Evolutionary conservation across 2,888 invertebrate genomes (phyloP), one percentile per base, ranked within the genome.

Genomic region (Nomada fabriciana): DNA sequence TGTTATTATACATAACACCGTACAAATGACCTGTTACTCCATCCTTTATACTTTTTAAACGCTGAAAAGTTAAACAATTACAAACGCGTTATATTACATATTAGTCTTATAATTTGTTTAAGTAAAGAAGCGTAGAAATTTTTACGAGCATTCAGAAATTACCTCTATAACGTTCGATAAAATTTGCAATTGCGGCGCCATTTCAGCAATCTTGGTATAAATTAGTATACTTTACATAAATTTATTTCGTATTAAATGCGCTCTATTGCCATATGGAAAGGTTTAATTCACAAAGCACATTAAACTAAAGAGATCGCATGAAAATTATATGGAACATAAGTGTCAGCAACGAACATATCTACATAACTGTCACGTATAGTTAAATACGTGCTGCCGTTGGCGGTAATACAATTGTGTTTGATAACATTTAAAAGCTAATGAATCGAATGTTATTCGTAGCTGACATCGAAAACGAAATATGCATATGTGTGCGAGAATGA

Each of bases 151-250:
- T 25, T 3, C 43, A 47, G 57, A 75, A 68, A 76, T 83, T 89
- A 97, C 97, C 95, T 96, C 95, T 88, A 97, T 94, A 91, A 97
- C 95, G 94, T 95, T 96, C 84, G 95, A 95, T 86, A 96, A 96
- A 94, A 97, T 96, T 95, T 96, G 96, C 90, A 97, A 95, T 94
- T 96, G 96, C 92, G 96, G 96, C 94, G 96, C 95, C 97, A 97
- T 97, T 94, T 95, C 95, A 78, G 10, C 59, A 61, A 59, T 73
- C 25, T 55, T 57, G 53, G 61, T 55, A 25, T 60, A 71, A 59
- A 72, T 25, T 53, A 53, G 2, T 11, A 47, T 67, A 57, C 69
- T 71, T 47, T 64, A 65, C 15, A 77, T 70, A 55, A 83, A 83
- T 57, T 63, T 55, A 63, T 63, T 50, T 11, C 1, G n/a, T 11